Base-by-base conservation (phyloP, 2,113 vertebrate species). In the Meleagris gallopavo region DNA sequence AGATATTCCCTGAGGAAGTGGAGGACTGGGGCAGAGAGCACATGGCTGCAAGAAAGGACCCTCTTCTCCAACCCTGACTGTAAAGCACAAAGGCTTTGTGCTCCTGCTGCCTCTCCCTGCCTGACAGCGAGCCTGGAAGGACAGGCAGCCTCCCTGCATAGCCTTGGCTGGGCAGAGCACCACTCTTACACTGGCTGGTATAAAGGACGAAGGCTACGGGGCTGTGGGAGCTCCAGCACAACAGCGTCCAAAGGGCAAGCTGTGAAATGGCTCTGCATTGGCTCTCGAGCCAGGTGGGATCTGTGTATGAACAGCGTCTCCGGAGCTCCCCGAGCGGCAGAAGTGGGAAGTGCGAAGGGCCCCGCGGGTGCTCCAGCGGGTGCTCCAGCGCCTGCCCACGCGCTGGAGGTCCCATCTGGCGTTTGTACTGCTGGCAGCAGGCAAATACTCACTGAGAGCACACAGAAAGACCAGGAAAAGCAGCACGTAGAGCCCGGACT, bases 311-410 rank as follows among this genome's bases (percentile, higher is more conserved):
- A 50, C 24, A 25, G 48, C 22, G 6, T 24, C 48, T 25, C 22
- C 48, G 9, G 15, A 57, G 52, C 50, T 24, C 32, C 32, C 40
- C 6, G n/a, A 69, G n/a, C 64, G 46, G 78, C 52, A 41, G 13
- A 41, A 50, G 29, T 2, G 29, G 41, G 34, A 40, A 34, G 34
- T 3, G 20, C 34, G 21, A n/a, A 54, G 54, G 66, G 15, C 17
- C 13, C 43, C 43, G n/a, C 4, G 0, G 6, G 13, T 11, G 1
- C n/a, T 29, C 22, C 55, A 34, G n/a, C 4, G 0, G 6, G 13
- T 11, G 1, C n/a, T 29, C 22, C 55, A 34, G 30, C 3, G 1
- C 45, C 57, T 30, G 46, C 32, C 46, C 57, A 43, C 36, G 13
- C 5, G 2, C 22, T 17, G 66, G n/a, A 60, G 30, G 13, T 32